Evolutionary conservation across 2,888 invertebrate genomes (phyloP), one percentile per base, ranked within the genome.

Genomic region (Drosophila leonis): DNA sequence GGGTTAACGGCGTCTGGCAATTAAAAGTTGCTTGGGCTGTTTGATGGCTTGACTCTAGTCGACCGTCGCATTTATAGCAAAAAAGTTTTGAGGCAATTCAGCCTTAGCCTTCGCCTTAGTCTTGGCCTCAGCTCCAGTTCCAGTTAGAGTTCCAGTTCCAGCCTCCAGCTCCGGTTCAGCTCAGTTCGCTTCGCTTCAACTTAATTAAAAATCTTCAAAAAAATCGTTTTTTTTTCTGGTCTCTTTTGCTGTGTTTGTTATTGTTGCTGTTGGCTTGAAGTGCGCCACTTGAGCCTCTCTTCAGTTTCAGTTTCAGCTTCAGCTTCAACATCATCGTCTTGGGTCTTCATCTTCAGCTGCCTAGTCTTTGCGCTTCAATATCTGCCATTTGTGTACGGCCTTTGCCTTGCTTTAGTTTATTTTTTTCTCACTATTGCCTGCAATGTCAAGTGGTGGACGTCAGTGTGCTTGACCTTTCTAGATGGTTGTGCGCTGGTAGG

Each of bases 371-470:
- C 29, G 48, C 35, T 33, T 20, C 65, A 37, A 18, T 44, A 12
- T 62, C 39, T 44, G 44, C 54, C 59, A 66, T 27, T 52, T 66
- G 55, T 55, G 54, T 24, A 27, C 72, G 66, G 66, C 59, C 72
- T 59, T 79, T 65, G 72, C 57, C 68, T 72, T 66, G 69, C 64
- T 59, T 72, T 63, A 56, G 62, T 65, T 54, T 57, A 49, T 54
- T 60, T 49, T 39, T 8, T 39, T 4, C 35, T 60, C 52, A 52
- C 35, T 18, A 51, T 29, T 62, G 57, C 13, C 52, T 71, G 78
- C 87, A 90, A 90, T 89, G 88, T 88, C 88, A 89, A 89, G 89
- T 65, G 65, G 59, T 42, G 27, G 72, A 61, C 55, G 61, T 33
- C 44, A 55, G 51, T n/a, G 65, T 15, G 42, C 68, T 78, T 78